phyloP scores from a whole-genome alignment of 2,797 vertebrate species.

The Anabas testudineus region DNA sequence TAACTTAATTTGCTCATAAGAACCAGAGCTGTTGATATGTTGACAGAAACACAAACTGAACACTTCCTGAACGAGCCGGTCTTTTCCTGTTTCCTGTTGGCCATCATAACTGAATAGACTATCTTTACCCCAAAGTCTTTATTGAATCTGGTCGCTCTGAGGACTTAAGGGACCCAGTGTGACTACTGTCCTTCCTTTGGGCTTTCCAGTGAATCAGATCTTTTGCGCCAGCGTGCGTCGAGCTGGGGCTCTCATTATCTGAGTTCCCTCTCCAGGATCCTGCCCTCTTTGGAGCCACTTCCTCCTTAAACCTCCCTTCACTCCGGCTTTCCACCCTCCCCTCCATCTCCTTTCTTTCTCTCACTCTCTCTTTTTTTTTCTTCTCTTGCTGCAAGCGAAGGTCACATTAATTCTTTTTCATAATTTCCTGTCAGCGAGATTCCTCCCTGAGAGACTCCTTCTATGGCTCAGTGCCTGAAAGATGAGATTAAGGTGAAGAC shows the following conservation, averaged over 20 bases:
- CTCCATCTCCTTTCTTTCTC: background rate
- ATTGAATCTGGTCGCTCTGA: constrained; percentile 54
- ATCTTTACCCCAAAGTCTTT: constrained; percentile 42
- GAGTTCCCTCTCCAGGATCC: constrained; percentile 60
- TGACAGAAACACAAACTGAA: no score
- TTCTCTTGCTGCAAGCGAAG: constrained; percentile 72
- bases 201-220: constrained; percentile 58
- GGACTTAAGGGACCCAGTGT: constrained; percentile 48
- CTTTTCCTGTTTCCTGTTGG: background rate
- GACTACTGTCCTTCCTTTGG: constrained; percentile 63
- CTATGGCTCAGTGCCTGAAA: constrained; percentile 61
- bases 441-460: constrained; percentile 68
- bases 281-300: constrained; percentile 64
- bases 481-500: constrained; percentile 77
- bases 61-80: no score
- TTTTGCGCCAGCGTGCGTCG: constrained; percentile 52
- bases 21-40: no score
- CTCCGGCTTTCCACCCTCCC: constrained; percentile 33
- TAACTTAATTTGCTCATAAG: no score
- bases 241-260: constrained; percentile 75
- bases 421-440: constrained; percentile 79
- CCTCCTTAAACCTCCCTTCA: constrained; percentile 58
- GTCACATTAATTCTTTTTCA: constrained; percentile 82
- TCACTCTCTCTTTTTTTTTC: constrained; percentile 34
- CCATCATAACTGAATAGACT: constrained; percentile 17